Evolutionary conservation across 2,888 invertebrate species (phyloP).

Genomic region (Nomada hirtipes): DNA sequence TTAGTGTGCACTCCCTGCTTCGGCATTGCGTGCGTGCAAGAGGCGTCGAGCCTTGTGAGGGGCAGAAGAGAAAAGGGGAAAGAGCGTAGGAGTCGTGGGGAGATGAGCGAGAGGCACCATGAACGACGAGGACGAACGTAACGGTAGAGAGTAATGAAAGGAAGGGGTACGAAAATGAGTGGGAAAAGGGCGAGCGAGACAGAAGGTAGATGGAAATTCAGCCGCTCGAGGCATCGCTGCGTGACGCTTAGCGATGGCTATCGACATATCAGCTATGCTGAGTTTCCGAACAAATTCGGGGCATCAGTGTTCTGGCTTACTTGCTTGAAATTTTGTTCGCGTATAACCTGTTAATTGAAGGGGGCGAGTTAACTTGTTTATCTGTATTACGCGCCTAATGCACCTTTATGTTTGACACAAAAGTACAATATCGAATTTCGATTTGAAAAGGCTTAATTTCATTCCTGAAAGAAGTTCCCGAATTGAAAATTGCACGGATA

Average conservation of each 20-base stretch:
- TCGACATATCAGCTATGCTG: constrained; percentile 19
- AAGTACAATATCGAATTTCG: too few relatives aligned
- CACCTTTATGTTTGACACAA: too few relatives aligned
- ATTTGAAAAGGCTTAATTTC: too few relatives aligned
- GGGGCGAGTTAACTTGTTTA: too few relatives aligned
- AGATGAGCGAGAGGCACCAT: neutral
- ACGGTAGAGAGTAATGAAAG: constrained; percentile 43
- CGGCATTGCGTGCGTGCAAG: constrained; percentile 66
- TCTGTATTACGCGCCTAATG: too few relatives aligned
- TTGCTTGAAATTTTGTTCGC: neutral
- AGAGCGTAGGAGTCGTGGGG: constrained; percentile 57
- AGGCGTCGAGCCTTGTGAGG: constrained; percentile 37
- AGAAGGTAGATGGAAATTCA: constrained; percentile 59
- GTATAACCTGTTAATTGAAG: too few relatives aligned
- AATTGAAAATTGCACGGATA: too few relatives aligned
- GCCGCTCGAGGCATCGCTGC: constrained; percentile 57
- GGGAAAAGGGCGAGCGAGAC: constrained; percentile 38
- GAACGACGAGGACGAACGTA: constrained; percentile 22
- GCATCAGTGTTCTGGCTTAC: too few relatives aligned
- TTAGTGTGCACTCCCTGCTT: constrained; percentile 56
- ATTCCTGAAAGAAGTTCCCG: too few relatives aligned
- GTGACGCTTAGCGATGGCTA: constrained; percentile 48
- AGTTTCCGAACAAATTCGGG: constrained; percentile 27
- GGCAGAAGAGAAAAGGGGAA: constrained; percentile 18
- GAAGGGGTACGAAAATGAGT: constrained; percentile 50